Percentiles rank a stretch among this genome's conserved stretches.
Evolutionary conservation across 1,140 invertebrate genomes (phyloP).

Genomic region (Bombus picipes): DNA sequence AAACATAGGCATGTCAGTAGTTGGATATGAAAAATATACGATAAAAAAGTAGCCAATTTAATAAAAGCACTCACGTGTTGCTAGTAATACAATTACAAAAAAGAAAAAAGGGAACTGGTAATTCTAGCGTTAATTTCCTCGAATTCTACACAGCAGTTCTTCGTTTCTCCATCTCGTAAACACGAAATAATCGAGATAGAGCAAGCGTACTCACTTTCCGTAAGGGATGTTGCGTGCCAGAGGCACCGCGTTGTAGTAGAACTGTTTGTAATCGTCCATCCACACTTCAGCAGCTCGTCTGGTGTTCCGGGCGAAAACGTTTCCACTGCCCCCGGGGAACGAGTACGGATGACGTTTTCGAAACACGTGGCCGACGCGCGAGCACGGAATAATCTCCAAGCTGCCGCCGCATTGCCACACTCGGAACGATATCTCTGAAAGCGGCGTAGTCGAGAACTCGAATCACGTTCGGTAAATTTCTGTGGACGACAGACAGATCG

Average conservation of each 20-base stretch:
- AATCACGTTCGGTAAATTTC: not conserved
- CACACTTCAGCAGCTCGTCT: constrained; percentile 95
- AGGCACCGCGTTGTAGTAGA: constrained; percentile 94
- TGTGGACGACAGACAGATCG: not conserved
- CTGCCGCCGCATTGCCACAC: constrained; percentile 99
- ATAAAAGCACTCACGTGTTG: no score
- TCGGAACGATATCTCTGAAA: constrained; percentile 88
- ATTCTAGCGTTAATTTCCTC: not conserved
- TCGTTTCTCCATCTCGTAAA: not conserved
- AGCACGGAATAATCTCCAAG: constrained; percentile 96
- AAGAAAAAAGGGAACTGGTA: not conserved
- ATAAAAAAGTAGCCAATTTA: no score
- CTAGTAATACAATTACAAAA: not conserved
- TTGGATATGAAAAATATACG: no score
- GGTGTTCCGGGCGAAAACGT: constrained; percentile 94
- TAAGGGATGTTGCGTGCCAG: constrained; percentile 93
- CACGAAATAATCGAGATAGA: not conserved
- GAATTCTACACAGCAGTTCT: not conserved
- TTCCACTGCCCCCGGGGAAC: constrained; percentile 95
- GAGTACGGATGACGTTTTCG: constrained; percentile 97
- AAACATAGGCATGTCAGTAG: no score
- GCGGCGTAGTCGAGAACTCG: constrained; percentile 1
- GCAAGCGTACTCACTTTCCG: constrained; percentile 90
- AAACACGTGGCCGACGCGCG: constrained; percentile 95
- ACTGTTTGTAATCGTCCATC: constrained; percentile 98